Evolutionary conservation across 1,140 invertebrate species (phyloP), one percentile per base, ranked within the genome.

Genomic region (Eumaeus atala): DNA sequence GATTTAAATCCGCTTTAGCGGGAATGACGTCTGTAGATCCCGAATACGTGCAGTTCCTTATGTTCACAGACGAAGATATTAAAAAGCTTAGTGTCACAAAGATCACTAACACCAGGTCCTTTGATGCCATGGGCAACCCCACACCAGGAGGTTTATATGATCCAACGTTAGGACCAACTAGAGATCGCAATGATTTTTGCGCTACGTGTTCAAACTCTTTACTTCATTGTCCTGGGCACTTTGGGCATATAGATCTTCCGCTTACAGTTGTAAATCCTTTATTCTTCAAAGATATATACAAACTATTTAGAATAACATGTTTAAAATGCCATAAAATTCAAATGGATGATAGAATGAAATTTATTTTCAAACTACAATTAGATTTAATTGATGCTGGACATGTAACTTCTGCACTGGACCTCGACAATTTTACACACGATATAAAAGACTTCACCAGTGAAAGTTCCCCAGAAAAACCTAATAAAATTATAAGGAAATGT

Each of bases 181-280:
- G 87, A 40, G 89, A 90, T 2, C 87, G 86, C 59, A 88, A 90
- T 72, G 93, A 95, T 56, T 86, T 90, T 7, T 99, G 98, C 87
- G 82, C 83, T 9, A 98, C 97, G 11, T 99, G 98, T 86, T 89
- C 90, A 6, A 90, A 92, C 56, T 90, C 86, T 59, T 70, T 89
- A n/a, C 64, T 87, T 9, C 87, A 91, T 56, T 99, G 98, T 85
- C 91, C 93, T 0, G 98, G 98, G 3, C 98, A 99, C 87, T 94
- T 97, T 88, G 98, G 98, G 0, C 95, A 98, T 72, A 98, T 99
- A 58, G 92, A 94, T 57, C 86, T 99, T n/a, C 95, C 96, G 3
- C 80, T 98, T 3, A 92, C 95, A 7, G 93, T 97, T 0, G 93
- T 96, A 40, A 99, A 99, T 91, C 97, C 98, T 3, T 67, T 99